These are phyloP conservation scores for Trichonephila inaurata DNA, from an alignment of 1,140 invertebrate genomes.

Conservation along the genomic window DNA sequence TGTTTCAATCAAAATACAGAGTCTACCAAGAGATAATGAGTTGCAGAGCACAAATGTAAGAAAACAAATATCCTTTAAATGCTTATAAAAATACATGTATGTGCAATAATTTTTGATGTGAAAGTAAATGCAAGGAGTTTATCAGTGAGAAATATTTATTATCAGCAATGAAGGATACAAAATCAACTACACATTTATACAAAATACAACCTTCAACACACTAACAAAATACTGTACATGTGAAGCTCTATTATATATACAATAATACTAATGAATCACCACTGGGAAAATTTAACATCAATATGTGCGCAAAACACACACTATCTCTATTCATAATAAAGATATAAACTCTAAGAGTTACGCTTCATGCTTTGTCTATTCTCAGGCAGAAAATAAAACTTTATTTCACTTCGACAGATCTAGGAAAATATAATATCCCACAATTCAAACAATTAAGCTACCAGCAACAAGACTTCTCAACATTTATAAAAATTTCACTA, in stretches of 20 bases:
- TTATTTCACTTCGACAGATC: constrained; percentile 18
- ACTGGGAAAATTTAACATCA: constrained; percentile 59
- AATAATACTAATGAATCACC: constrained; percentile 72
- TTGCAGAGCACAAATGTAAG: too few relatives aligned
- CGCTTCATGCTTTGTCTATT: constrained; percentile 34
- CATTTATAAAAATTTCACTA: constrained; percentile 68
- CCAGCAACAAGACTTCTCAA: constrained; percentile 35
- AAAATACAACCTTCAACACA: constrained; percentile 72
- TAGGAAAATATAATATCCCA: constrained; percentile 61
- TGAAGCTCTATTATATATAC: constrained; percentile 70
- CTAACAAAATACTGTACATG: constrained; percentile 72
- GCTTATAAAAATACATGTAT: too few relatives aligned
- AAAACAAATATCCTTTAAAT: too few relatives aligned
- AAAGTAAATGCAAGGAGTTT: not conserved
- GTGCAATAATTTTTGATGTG: too few relatives aligned
- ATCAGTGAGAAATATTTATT: constrained; percentile 61
- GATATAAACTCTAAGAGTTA: constrained; percentile 46
- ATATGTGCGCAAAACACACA: constrained; percentile 55
- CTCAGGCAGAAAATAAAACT: constrained; percentile 37
- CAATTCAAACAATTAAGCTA: constrained; percentile 42
- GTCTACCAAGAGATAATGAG: too few relatives aligned
- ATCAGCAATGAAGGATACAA: constrained; percentile 63
- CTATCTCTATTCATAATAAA: constrained; percentile 56
- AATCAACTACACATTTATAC: constrained; percentile 72
- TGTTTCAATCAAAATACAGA: too few relatives aligned